Conservation (phyloP, 2,113 vertebrate genomes). For the Oenanthe melanoleuca region DNA sequence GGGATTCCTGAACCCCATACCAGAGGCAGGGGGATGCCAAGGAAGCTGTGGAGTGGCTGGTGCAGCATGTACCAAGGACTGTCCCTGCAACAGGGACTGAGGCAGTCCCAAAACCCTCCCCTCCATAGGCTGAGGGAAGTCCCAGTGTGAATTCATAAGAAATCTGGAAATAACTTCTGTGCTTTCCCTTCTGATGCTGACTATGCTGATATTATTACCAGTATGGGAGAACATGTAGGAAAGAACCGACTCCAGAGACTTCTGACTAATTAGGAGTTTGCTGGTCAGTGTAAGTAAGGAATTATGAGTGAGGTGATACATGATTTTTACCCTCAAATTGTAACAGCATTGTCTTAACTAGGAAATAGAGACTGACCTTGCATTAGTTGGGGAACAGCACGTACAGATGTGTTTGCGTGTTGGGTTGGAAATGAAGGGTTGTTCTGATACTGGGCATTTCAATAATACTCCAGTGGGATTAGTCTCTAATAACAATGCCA, state of each 20-base stretch:
- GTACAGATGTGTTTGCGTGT: not conserved
- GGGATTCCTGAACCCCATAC: not conserved
- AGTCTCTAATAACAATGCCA: not conserved
- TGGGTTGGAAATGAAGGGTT: not conserved
- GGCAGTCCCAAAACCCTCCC: not conserved
- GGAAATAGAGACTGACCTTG: not conserved
- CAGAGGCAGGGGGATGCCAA: not conserved
- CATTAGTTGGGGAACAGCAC: not conserved
- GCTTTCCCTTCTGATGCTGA: not conserved
- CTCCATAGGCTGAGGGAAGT: not conserved
- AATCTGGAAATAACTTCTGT: not conserved
- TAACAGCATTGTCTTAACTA: not conserved
- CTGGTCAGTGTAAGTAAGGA: not conserved
- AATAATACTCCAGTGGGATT: not conserved
- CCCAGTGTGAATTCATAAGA: not conserved
- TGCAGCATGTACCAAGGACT: too few relatives aligned
- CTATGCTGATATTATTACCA: not conserved
- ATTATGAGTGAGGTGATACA: not conserved
- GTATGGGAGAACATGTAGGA: not conserved
- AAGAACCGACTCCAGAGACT: not conserved
- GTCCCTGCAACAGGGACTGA: not conserved
- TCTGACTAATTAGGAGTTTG: not conserved
- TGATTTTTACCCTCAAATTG: not conserved
- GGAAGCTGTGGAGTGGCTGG: not conserved
- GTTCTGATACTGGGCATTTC: conserved; percentile 2